phyloP scores from a whole-genome alignment of 2,113 vertebrate species.

The Pachycephala philippinensis region DNA sequence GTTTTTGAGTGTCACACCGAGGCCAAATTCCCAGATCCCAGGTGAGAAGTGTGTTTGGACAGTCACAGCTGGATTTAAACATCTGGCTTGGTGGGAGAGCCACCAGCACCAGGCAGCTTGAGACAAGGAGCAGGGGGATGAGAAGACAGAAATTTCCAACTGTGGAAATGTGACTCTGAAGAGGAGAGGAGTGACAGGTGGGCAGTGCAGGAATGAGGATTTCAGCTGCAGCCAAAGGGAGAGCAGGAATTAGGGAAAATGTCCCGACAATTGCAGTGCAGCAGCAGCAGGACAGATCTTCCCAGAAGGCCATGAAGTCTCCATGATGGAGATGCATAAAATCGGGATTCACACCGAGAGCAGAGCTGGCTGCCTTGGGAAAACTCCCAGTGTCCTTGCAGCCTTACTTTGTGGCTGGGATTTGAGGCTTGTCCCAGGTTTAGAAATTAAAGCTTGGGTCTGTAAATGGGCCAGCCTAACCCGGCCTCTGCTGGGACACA shows the following conservation, averaged over 20 bases:
- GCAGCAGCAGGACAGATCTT: not conserved
- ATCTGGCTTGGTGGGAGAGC: not conserved
- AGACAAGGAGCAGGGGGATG: not conserved
- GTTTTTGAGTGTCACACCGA: not conserved
- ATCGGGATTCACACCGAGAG: not conserved
- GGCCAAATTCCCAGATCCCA: not conserved
- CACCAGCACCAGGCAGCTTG: not conserved
- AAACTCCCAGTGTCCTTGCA: not conserved
- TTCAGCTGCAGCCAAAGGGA: not conserved
- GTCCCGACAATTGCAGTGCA: not conserved
- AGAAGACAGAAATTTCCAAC: not conserved
- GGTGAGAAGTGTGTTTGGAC: not conserved
- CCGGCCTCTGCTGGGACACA: not conserved
- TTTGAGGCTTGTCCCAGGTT: not conserved
- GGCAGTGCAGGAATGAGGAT: not conserved
- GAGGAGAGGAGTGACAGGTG: not conserved
- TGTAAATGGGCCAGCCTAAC: not conserved
- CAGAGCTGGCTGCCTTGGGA: not conserved
- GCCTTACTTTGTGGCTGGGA: not conserved
- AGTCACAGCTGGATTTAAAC: not conserved
- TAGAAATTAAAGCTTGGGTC: not conserved
- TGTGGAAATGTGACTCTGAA: not conserved
- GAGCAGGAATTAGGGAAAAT: not conserved
- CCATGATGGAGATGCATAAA: not conserved
- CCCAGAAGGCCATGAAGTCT: not conserved